These are phyloP conservation scores for Carassius auratus DNA, from an alignment of 2,113 vertebrate genomes.

Conservation along the genomic window DNA sequence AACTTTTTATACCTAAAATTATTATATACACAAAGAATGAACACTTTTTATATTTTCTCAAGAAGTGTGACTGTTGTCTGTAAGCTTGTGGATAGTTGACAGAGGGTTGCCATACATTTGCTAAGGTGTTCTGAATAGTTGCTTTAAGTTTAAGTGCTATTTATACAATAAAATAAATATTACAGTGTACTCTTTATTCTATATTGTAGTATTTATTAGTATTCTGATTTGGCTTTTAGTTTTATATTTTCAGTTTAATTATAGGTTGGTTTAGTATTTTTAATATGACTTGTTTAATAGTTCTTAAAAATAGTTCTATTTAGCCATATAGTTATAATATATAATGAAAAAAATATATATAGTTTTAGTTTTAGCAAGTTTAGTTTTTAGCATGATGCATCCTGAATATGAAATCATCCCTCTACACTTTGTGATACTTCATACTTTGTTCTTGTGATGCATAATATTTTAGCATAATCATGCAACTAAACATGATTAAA, in stretches of 20 bases:
- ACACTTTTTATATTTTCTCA: background rate
- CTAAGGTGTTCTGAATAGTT: background rate
- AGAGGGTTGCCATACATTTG: background rate
- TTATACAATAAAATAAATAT: background rate
- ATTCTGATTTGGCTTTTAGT: background rate
- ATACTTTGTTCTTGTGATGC: conserved; percentile 8
- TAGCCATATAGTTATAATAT: background rate
- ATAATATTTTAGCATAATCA: background rate
- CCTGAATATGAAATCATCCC: background rate
- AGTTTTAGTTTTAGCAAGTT: no score
- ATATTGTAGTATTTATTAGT: background rate
- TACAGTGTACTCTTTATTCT: background rate
- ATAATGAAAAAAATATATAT: no score
- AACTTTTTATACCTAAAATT: background rate
- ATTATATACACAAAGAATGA: background rate
- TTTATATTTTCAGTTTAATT: background rate
- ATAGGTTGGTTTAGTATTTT: background rate
- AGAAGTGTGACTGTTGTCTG: background rate
- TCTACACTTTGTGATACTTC: background rate
- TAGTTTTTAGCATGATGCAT: background rate
- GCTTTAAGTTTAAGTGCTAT: background rate
- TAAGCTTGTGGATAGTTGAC: background rate
- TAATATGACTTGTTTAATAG: background rate
- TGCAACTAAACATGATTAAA: conserved; percentile 22
- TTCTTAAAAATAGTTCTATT: background rate